These are phyloP conservation scores for Sycophila texana DNA, from an alignment of 2,888 invertebrate genomes.

Conservation along the genomic window DNA sequence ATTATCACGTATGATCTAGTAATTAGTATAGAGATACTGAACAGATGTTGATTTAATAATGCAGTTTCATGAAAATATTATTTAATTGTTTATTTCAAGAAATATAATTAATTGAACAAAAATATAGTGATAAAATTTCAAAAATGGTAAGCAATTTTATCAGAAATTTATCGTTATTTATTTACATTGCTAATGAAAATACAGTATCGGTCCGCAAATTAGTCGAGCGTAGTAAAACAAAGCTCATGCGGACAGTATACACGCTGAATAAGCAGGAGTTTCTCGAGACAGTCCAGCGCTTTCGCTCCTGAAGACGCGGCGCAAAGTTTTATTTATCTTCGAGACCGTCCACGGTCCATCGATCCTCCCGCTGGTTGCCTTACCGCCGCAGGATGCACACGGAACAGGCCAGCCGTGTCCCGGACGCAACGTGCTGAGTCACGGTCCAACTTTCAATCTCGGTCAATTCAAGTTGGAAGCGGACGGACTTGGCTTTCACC, in stretches of 20 bases:
- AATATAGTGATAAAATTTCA: too few species aligned
- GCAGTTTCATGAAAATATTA: too few species aligned
- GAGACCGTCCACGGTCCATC: slow-evolving; percentile 14
- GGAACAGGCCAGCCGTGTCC: slow-evolving; percentile 4
- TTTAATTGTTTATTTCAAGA: too few species aligned
- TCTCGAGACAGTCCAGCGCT: background rate
- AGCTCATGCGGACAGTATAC: background rate
- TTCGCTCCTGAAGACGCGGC: background rate
- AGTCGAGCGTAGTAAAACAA: too few species aligned
- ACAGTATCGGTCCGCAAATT: too few species aligned
- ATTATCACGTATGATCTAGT: too few species aligned
- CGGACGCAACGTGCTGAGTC: slow-evolving; percentile 9
- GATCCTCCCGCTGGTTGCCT: background rate
- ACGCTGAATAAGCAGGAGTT: slow-evolving; percentile 22
- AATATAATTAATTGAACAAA: too few species aligned
- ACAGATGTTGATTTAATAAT: too few species aligned
- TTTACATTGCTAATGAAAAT: too few species aligned
- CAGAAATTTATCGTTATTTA: too few species aligned
- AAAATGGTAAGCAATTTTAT: too few species aligned
- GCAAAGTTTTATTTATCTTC: slow-evolving; percentile 47
- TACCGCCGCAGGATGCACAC: background rate
- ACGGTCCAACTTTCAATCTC: slow-evolving; percentile 43
- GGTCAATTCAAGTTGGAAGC: slow-evolving; percentile 27
- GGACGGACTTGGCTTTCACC: background rate
- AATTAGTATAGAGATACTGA: too few species aligned